Evolutionary conservation across 1,140 invertebrate genomes (phyloP).

Genomic region (Riptortus pedestris): DNA sequence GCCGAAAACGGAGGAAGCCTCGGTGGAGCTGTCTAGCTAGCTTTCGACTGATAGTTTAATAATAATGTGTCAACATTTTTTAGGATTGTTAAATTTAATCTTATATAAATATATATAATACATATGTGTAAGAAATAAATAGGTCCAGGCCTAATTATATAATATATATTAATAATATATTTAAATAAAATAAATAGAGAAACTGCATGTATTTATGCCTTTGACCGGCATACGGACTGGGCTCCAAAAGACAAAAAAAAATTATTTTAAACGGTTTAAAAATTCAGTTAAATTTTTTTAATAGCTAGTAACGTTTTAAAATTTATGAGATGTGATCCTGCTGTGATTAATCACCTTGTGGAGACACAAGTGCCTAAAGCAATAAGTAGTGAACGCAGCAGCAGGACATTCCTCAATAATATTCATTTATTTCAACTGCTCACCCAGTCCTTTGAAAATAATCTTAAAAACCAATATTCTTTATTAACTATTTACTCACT

Average conservation of each 20-base stretch:
- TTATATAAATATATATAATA: conserved; percentile 28
- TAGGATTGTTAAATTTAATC: conserved; percentile 33
- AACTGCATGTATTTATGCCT: conserved; percentile 12
- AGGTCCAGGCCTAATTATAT: conserved; percentile 34
- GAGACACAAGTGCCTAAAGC: conserved; percentile 26
- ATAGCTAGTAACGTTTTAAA: not conserved
- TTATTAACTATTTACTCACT: not conserved
- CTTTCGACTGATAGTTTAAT: conserved; percentile 33
- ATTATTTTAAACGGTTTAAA: not conserved
- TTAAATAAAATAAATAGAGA: conserved; percentile 28
- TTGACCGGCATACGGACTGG: not conserved
- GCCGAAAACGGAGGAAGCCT: conserved; percentile 24
- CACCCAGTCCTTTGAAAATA: conserved; percentile 4
- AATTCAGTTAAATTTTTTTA: not conserved
- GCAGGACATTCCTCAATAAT: conserved; percentile 9
- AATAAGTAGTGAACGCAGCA: conserved; percentile 21
- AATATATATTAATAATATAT: conserved; percentile 29
- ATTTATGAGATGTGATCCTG: not conserved
- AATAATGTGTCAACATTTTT: conserved; percentile 32
- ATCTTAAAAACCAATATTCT: not conserved
- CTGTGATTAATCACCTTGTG: conserved; percentile 22
- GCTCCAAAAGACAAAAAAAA: not conserved
- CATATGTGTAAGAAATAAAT: conserved; percentile 29
- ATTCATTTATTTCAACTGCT: conserved; percentile 18
- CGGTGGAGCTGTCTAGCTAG: conserved; percentile 30